These are phyloP conservation scores for Azemiops feae DNA, from an alignment of 2,113 vertebrate species.

Conservation along the genomic window DNA sequence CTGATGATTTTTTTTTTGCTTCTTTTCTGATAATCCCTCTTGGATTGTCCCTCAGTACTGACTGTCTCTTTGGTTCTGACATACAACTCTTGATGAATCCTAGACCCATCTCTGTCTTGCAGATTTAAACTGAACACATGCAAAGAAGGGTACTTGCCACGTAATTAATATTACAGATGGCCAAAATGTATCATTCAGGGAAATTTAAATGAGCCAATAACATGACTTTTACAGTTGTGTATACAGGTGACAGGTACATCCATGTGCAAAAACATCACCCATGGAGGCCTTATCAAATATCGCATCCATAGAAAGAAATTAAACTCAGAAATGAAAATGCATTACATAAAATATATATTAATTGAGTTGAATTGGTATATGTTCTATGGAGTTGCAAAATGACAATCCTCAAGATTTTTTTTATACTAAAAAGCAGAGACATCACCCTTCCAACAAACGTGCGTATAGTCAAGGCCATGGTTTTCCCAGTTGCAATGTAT, in stretches of 20 bases:
- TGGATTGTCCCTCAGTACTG: neutral
- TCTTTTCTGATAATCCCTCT: neutral
- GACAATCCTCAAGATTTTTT: neutral
- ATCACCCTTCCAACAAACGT: too few species aligned
- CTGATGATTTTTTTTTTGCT: neutral
- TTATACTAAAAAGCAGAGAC: too few species aligned
- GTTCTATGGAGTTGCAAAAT: neutral
- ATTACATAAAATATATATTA: neutral
- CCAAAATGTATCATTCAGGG: neutral
- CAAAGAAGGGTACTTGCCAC: neutral
- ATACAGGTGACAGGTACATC: neutral
- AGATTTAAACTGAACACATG: neutral
- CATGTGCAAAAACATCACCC: neutral
- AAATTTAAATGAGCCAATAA: neutral
- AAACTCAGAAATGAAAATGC: too few species aligned
- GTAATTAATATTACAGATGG: neutral
- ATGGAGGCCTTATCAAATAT: neutral
- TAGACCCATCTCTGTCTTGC: neutral
- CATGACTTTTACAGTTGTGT: neutral
- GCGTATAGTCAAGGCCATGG: too few species aligned
- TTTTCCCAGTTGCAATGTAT: too few species aligned
- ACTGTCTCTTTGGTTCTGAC: neutral
- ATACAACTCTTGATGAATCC: neutral
- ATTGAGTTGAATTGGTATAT: neutral
- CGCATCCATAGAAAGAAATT: neutral